Evolutionary conservation across 2,888 invertebrate species (phyloP).

Genomic region (Synanthedon formicaeformis): DNA sequence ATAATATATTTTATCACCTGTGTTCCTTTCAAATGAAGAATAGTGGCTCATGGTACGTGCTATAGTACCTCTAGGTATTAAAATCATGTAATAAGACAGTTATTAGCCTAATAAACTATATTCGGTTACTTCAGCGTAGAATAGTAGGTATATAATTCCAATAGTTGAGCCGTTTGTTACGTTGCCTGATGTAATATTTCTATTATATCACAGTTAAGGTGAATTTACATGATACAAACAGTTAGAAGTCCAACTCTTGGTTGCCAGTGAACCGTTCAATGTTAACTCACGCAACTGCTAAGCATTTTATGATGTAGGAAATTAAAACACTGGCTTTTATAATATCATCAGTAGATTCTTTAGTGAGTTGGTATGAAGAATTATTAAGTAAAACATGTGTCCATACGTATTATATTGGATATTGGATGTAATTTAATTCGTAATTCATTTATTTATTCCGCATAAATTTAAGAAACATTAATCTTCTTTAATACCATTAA

Average conservation of each 20-base stretch:
- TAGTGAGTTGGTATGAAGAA: no score
- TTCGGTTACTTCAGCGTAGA: not conserved
- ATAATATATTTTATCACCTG: no score
- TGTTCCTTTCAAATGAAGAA: no score
- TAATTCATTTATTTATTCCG: no score
- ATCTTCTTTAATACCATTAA: no score
- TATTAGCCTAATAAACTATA: not conserved
- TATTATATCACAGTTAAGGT: slow-evolving; percentile 5
- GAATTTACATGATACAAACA: not conserved
- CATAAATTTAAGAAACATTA: no score
- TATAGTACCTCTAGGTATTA: not conserved
- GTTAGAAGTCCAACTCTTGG: slow-evolving; percentile 1
- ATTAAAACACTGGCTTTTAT: not conserved
- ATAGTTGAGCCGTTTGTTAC: slow-evolving; percentile 5
- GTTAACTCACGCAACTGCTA: slow-evolving; percentile 2
- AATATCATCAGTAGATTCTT: no score
- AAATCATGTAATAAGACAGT: not conserved
- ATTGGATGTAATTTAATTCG: no score
- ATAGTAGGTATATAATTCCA: not conserved
- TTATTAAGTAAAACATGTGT: no score
- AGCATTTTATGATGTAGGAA: not conserved
- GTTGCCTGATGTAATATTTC: slow-evolving; percentile 4
- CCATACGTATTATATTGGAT: no score
- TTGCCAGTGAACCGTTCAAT: slow-evolving; percentile 7
- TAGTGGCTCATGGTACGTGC: no score